Conservation (phyloP, 2,797 vertebrate species). For the Fringilla coelebs region DNA sequence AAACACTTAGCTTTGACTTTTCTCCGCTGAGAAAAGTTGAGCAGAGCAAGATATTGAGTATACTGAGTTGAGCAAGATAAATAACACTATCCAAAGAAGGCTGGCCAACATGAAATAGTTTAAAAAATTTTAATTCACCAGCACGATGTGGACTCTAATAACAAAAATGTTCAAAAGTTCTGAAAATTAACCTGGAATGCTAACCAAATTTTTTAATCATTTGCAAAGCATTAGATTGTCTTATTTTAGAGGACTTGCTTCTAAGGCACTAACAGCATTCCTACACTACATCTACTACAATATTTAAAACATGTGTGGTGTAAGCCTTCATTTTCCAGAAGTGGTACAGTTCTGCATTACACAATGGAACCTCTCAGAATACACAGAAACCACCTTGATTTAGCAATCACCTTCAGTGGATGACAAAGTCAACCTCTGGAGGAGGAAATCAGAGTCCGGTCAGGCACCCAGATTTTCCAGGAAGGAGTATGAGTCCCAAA, state of each 20-base stretch:
- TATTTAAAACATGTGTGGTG: neutral
- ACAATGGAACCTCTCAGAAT: neutral
- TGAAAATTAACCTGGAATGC: neutral
- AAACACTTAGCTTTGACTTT: neutral
- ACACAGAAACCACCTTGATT: neutral
- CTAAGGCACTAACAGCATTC: neutral
- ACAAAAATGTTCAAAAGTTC: neutral
- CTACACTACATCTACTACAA: neutral
- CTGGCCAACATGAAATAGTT: neutral
- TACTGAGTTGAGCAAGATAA: neutral
- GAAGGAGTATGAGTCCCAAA: neutral
- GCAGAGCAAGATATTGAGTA: neutral
- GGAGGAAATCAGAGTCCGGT: neutral
- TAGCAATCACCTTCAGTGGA: neutral
- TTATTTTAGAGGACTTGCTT: conserved; percentile 2
- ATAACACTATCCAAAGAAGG: neutral
- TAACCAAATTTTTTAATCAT: neutral
- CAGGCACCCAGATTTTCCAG: neutral
- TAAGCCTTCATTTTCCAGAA: neutral
- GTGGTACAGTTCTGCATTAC: neutral
- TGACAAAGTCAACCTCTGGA: neutral
- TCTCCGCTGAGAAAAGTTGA: neutral
- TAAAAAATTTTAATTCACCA: neutral
- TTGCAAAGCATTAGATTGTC: neutral
- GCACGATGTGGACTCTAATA: neutral